These are phyloP conservation scores for Reticulitermes lucifugus DNA, from an alignment of 2,888 invertebrate genomes.

Conservation along the genomic window DNA sequence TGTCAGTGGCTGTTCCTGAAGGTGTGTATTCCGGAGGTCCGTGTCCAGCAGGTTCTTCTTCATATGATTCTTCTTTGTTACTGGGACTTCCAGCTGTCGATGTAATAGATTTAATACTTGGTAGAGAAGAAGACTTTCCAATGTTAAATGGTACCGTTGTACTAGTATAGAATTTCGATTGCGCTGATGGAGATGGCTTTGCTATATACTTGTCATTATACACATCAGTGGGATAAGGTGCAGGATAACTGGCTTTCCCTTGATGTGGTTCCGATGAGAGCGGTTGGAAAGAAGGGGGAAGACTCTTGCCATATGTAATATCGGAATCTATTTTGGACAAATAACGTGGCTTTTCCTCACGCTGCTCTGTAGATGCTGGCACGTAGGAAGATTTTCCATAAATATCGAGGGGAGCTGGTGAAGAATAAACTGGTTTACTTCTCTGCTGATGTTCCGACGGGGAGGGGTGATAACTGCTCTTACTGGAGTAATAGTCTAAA, in stretches of 20 bases:
- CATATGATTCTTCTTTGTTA: slow-evolving; percentile 6
- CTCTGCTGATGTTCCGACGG: slow-evolving; percentile 20
- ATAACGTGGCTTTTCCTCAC: neutral
- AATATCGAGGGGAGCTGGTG: slow-evolving; percentile 60
- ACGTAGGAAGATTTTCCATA: slow-evolving; percentile 47
- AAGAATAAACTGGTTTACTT: slow-evolving; percentile 58
- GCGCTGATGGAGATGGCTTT: neutral
- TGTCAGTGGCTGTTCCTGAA: slow-evolving; percentile 53
- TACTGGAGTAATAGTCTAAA: slow-evolving; percentile 39
- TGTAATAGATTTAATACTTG: neutral
- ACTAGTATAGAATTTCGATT: neutral
- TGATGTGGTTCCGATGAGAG: slow-evolving; percentile 49
- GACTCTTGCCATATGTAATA: slow-evolving; percentile 58
- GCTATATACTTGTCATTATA: slow-evolving; percentile 19
- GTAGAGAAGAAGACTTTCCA: neutral
- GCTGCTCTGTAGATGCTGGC: slow-evolving; percentile 46
- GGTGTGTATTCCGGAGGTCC: slow-evolving; percentile 26
- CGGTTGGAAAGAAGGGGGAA: slow-evolving; percentile 35
- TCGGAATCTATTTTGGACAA: slow-evolving; percentile 49
- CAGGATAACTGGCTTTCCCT: slow-evolving; percentile 46
- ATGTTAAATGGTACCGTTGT: neutral
- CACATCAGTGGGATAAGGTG: slow-evolving; percentile 11
- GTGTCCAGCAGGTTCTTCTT: slow-evolving; percentile 22
- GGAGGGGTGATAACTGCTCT: slow-evolving; percentile 27
- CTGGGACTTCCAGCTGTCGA: neutral